A percentile compares a stretch with the other conserved stretches of the same genome.
Conservation (phyloP, 2,797 vertebrate genomes). For the Semotilus atromaculatus region DNA sequence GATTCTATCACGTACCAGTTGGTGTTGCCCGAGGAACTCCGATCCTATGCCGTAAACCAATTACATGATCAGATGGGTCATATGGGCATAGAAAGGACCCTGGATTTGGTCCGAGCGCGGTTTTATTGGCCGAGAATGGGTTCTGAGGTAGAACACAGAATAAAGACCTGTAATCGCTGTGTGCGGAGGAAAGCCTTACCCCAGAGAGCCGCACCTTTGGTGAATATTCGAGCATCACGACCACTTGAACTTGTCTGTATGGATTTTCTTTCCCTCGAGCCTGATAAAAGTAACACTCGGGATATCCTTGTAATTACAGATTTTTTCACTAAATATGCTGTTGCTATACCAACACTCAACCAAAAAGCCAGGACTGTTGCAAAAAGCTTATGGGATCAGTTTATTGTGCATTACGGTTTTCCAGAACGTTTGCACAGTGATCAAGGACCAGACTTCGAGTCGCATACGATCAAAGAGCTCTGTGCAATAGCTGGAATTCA, state of each 20-base stretch:
- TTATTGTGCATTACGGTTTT: not conserved
- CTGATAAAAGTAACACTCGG: not conserved
- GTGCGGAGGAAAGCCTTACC: not conserved
- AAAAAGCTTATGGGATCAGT: not conserved
- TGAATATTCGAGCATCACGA: not conserved
- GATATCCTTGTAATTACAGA: not conserved
- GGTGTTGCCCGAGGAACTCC: not conserved
- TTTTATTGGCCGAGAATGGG: not conserved
- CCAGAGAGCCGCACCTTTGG: not conserved
- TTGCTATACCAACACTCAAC: not conserved
- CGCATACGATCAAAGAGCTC: not conserved
- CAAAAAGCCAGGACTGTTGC: not conserved
- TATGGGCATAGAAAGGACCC: not conserved
- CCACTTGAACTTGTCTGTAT: not conserved
- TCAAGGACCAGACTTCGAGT: not conserved
- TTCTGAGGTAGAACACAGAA: not conserved
- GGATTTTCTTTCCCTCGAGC: not conserved
- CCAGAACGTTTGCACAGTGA: not conserved
- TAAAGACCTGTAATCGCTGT: not conserved
- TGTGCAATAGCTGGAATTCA: no score
- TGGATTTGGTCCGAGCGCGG: not conserved
- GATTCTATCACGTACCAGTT: not conserved
- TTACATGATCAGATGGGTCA: not conserved
- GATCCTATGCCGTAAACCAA: not conserved
- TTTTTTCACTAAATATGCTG: not conserved